Conservation (phyloP, 2,888 invertebrate genomes). For the Plemyria rubiginata region DNA sequence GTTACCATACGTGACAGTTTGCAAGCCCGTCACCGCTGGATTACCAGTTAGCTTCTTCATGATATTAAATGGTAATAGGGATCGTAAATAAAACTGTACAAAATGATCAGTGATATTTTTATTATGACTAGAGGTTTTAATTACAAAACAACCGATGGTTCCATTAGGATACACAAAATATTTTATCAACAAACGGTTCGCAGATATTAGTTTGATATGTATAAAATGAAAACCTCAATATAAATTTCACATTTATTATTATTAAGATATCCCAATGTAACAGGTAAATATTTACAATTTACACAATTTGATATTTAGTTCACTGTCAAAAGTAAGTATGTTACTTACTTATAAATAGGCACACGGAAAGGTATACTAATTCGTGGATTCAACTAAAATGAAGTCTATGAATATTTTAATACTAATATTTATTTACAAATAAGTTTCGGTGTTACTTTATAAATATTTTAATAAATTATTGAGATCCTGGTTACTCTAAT, state of each 20-base stretch:
- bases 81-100: constrained; percentile 20
- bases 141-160: constrained; percentile 85
- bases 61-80: not conserved
- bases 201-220: constrained; percentile 78
- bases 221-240: constrained; percentile 79
- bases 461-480: constrained; percentile 75
- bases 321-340: constrained; percentile 46
- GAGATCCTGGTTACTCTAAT: constrained; percentile 81
- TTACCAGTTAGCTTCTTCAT: too few species aligned
- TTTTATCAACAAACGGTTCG: constrained; percentile 60
- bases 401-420: constrained; percentile 38
- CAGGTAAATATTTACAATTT: constrained; percentile 54
- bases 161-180: constrained; percentile 70
- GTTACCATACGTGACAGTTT: too few species aligned
- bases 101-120: constrained; percentile 79
- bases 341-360: constrained; percentile 58
- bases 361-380: constrained; percentile 62
- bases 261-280: constrained; percentile 44
- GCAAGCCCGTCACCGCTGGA: too few species aligned
- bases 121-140: constrained; percentile 89
- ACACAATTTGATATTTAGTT: constrained; percentile 55
- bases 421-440: constrained; percentile 46
- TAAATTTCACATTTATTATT: constrained; percentile 44
- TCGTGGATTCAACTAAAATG: constrained; percentile 41
- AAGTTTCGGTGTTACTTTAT: constrained; percentile 52